A percentile compares a stretch with the other conserved stretches of the same genome.
phyloP scores from a whole-genome alignment of 2,113 vertebrate species.

The Cyprinodon variegatus region DNA sequence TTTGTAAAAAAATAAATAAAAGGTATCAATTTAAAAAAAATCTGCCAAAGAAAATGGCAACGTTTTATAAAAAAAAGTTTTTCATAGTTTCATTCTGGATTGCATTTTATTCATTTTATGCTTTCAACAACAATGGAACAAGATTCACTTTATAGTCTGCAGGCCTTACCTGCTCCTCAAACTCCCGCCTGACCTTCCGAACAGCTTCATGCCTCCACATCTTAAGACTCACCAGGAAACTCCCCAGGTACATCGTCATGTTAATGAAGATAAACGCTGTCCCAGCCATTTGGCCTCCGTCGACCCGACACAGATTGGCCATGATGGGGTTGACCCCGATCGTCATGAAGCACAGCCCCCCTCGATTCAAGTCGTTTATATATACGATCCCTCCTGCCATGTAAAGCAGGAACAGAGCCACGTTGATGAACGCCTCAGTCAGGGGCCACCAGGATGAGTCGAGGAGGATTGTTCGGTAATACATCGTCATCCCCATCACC shows the following conservation, averaged over 20 bases:
- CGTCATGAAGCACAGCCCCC: conserved; percentile 80
- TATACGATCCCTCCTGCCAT: conserved; percentile 82
- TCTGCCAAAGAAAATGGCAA: no score
- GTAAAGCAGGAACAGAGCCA: conserved; percentile 79
- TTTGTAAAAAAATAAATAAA: no score
- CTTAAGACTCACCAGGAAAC: conserved; percentile 76
- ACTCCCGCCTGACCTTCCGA: conserved; percentile 24
- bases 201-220: conserved; percentile 75
- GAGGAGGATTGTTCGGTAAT: conserved; percentile 81
- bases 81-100: no score
- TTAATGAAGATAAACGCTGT: conserved; percentile 81
- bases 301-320: conserved; percentile 70
- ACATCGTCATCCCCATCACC: conserved; percentile 79
- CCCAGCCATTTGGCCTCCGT: conserved; percentile 83
- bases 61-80: no score
- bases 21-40: no score
- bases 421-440: conserved; percentile 78
- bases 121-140: no score
- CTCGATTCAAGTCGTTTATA: conserved; percentile 80
- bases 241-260: conserved; percentile 71
- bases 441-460: conserved; percentile 84
- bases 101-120: no score
- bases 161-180: conserved; percentile 37
- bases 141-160: neutral
- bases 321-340: conserved; percentile 76